Conservation (phyloP, 2,888 invertebrate genomes). For the Ophraella communa region DNA sequence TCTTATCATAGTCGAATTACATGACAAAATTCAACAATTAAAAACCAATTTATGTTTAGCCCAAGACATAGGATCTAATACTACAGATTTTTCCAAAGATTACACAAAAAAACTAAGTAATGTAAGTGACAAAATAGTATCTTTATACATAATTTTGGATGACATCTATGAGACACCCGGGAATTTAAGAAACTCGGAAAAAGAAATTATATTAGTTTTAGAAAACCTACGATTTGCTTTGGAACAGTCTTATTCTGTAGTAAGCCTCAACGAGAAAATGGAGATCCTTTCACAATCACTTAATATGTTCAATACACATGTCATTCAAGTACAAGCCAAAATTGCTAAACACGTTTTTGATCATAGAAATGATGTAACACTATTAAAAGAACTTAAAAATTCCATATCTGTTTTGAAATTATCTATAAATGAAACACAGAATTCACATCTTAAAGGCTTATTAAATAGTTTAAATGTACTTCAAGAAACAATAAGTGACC, state of each 20-base stretch:
- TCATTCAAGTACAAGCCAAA: conserved; percentile 28
- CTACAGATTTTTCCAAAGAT: conserved; percentile 42
- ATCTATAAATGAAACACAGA: not conserved
- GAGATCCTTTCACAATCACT: conserved; percentile 44
- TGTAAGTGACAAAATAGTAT: conserved; percentile 34
- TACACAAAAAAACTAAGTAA: conserved; percentile 37
- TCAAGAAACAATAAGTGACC: conserved; percentile 29
- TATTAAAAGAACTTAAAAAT: conserved; percentile 27
- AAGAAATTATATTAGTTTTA: conserved; percentile 31
- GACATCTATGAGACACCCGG: conserved; percentile 33
- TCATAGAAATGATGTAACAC: conserved; percentile 40
- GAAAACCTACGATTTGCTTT: conserved; percentile 25
- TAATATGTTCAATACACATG: conserved; percentile 30
- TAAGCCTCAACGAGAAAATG: conserved; percentile 48
- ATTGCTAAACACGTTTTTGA: conserved; percentile 28
- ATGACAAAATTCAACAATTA: conserved; percentile 33
- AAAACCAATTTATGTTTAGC: conserved; percentile 38
- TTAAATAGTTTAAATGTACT: conserved; percentile 24
- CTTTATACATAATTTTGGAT: conserved; percentile 38
- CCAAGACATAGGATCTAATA: conserved; percentile 40
- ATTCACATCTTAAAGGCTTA: conserved; percentile 21
- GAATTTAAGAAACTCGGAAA: conserved; percentile 28
- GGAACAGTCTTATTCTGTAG: conserved; percentile 16
- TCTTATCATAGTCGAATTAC: conserved; percentile 28
- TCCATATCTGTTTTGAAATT: conserved; percentile 8